Percentiles rank a stretch among this genome's conserved stretches.
These are phyloP conservation scores for Fregetta grallaria DNA, from an alignment of 2,113 vertebrate genomes.

Conservation along the genomic window DNA sequence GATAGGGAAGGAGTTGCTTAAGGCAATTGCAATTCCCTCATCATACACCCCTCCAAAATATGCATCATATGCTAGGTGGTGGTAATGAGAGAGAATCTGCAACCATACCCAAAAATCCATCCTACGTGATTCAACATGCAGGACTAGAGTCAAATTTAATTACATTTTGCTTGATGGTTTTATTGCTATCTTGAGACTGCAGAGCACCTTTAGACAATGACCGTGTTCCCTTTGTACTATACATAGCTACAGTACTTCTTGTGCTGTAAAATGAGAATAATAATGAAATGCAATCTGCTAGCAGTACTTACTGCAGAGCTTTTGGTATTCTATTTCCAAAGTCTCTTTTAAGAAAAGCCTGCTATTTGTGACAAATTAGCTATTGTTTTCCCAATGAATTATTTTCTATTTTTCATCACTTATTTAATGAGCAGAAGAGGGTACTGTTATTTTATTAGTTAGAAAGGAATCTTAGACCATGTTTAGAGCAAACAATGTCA, in stretches of 20 bases:
- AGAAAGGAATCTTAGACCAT: not conserved
- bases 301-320: not conserved
- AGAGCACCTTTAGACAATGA: not conserved
- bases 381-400: not conserved
- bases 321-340: not conserved
- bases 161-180: not conserved
- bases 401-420: not conserved
- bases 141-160: not conserved
- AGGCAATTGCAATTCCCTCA: not conserved
- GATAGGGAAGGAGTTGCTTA: not conserved
- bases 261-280: not conserved
- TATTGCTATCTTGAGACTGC: not conserved
- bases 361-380: not conserved
- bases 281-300: not conserved
- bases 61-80: not conserved
- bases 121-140: not conserved
- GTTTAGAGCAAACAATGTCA: not conserved
- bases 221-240: not conserved
- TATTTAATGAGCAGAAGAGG: not conserved
- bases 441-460: not conserved
- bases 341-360: not conserved
- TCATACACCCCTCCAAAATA: not conserved
- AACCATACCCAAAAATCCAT: not conserved
- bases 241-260: not conserved
- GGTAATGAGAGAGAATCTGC: not conserved